Evolutionary conservation across 2,888 invertebrate species (phyloP), one percentile per base, ranked within the genome.

Genomic region (Andrena chrysosceles): DNA sequence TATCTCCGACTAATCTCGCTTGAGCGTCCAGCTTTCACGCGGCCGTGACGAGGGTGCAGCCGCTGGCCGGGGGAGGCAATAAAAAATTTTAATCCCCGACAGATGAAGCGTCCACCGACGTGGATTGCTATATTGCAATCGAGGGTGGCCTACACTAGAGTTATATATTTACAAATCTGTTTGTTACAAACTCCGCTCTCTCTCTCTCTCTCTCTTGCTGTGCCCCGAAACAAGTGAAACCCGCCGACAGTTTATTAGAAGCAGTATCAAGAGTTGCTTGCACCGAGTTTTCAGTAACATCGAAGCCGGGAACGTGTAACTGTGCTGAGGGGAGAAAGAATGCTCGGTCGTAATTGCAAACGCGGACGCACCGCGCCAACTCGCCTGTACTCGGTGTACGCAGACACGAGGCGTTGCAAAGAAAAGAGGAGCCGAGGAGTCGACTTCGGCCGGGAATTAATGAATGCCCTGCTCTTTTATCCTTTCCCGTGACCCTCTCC

Each of bases 1-100:
- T 84, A 81, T 85, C 85, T 77, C 63, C 60, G 64, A 79, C 79
- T 85, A 89, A 89, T 88, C 85, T 82, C 67, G 62, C 62, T 13
- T 67, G 60, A 77, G 67, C 74, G 79, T 63, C 77, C 76, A 48
- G 66, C 59, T 67, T 69, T 68, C 64, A 26, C 64, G 76, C 10
- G 31, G 33, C 48, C 52, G 20, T 71, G 69, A 69, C 80, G 7
- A 66, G 69, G 69, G 54, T 60, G 16, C 16, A 8, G 13, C 23
- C 13, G 8, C 23, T 10, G n/a, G 31, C 5, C 42, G 16, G 42
- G 4, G 42, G 42, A 42, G 42, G 52, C 29, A 48, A 73, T 73
- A 80, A 80, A 75, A 84, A 76, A 73, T 66, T 78, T 77, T 84
- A 81, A 81, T 75, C 67, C 54, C 42, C 49, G 74, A 60, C 64